Percentiles rank a stretch among this genome's conserved stretches.
These are phyloP conservation scores for Limonius californicus DNA, from an alignment of 1,140 invertebrate genomes.

Conservation along the genomic window DNA sequence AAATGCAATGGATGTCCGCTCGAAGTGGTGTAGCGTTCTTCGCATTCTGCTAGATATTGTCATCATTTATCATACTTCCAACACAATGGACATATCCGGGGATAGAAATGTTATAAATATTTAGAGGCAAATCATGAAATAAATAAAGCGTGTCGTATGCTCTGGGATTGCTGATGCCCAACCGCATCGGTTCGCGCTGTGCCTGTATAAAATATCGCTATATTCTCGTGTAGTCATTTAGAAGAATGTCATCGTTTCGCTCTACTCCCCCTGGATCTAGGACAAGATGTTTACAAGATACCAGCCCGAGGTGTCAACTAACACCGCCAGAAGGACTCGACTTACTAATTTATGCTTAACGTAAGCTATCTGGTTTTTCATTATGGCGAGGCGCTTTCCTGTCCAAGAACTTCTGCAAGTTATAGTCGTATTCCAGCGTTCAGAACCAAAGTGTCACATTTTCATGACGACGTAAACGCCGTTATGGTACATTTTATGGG, in stretches of 20 bases:
- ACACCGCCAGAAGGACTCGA: background rate
- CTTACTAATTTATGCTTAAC: background rate
- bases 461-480: too few relatives aligned
- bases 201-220: constrained; percentile 22
- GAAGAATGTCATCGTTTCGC: constrained; percentile 27
- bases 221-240: constrained; percentile 27
- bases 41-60: constrained; percentile 26
- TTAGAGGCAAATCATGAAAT: constrained; percentile 34
- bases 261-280: background rate
- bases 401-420: too few relatives aligned
- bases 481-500: too few relatives aligned
- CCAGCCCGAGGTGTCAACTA: background rate
- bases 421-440: background rate
- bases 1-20: constrained; percentile 22
- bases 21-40: constrained; percentile 16
- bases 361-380: background rate
- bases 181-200: constrained; percentile 14
- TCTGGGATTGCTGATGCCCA: constrained; percentile 16
- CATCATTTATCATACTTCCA: constrained; percentile 29
- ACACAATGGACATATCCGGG: constrained; percentile 26
- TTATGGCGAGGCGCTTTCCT: background rate
- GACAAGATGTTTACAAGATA: background rate
- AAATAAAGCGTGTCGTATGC: constrained; percentile 26
- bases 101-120: constrained; percentile 34
- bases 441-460: too few relatives aligned